Percentiles rank a stretch among this genome's conserved stretches.
phyloP scores from a whole-genome alignment of 2,113 vertebrate species.

The Clarias macrocephalus region DNA sequence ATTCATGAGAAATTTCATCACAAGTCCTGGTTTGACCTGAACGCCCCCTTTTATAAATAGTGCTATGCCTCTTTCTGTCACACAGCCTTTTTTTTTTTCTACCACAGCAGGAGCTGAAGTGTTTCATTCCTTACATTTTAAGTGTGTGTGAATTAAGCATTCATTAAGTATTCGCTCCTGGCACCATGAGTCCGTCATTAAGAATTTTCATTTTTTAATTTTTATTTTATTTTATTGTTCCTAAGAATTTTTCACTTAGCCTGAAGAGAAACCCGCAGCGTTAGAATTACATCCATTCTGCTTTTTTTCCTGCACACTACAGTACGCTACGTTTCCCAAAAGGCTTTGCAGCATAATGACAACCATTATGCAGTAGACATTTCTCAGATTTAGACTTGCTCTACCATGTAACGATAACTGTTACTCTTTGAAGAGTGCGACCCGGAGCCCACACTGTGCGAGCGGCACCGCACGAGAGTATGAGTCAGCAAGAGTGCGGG shows the following conservation, averaged over 20 bases:
- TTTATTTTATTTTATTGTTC: background rate
- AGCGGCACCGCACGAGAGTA: background rate
- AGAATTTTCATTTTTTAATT: no score
- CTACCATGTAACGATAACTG: background rate
- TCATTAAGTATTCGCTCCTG: background rate
- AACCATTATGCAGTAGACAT: background rate
- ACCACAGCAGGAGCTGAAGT: background rate
- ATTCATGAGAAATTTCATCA: no score
- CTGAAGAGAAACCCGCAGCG: background rate
- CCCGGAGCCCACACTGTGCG: background rate
- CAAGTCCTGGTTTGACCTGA: no score
- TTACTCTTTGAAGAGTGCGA: conserved; percentile 5
- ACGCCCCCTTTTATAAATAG: background rate
- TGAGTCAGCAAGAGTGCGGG: background rate
- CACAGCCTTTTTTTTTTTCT: background rate
- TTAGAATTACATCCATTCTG: background rate
- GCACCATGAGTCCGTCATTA: background rate
- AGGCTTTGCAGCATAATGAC: conserved; percentile 19
- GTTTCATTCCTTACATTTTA: background rate
- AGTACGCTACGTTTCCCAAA: background rate
- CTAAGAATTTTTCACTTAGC: background rate
- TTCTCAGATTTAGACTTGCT: conserved; percentile 4
- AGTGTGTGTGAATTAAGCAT: background rate
- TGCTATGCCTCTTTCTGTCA: background rate
- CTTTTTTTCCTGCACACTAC: background rate